Percentiles rank a stretch among this genome's conserved stretches.
Conservation (phyloP, 2,797 vertebrate species). For the Phaenicophaeus curvirostris region DNA sequence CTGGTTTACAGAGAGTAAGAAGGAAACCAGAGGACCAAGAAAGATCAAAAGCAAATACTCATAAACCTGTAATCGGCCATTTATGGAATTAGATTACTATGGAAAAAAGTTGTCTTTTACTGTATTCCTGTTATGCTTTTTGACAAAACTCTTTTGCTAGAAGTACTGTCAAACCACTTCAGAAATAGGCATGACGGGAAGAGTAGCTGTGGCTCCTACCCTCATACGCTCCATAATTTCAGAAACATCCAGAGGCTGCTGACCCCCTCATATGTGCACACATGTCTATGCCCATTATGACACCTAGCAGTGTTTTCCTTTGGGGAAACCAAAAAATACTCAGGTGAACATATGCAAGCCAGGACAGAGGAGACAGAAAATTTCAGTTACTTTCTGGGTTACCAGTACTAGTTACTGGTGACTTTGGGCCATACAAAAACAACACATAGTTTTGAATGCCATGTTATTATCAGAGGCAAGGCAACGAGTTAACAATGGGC, state of each 20-base stretch:
- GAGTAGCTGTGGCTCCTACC: neutral
- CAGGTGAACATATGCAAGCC: neutral
- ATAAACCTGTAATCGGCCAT: neutral
- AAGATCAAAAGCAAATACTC: neutral
- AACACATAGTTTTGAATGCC: neutral
- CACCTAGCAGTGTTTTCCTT: neutral
- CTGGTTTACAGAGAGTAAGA: neutral
- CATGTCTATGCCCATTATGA: neutral
- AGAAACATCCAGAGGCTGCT: neutral
- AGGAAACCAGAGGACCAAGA: neutral
- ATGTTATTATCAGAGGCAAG: neutral
- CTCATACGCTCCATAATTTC: neutral
- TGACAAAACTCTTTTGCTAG: neutral
- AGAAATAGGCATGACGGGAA: neutral
- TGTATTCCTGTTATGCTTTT: neutral
- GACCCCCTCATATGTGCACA: fast-evolving
- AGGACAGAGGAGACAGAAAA: neutral
- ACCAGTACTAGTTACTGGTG: neutral
- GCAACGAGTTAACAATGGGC: neutral
- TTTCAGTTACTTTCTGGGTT: neutral
- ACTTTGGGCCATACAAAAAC: neutral
- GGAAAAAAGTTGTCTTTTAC: neutral
- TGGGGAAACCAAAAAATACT: neutral
- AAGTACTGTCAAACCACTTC: neutral
- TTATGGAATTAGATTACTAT: neutral